phyloP scores from a whole-genome alignment of 2,888 invertebrate genomes.

The Silvanus unidentatus region DNA sequence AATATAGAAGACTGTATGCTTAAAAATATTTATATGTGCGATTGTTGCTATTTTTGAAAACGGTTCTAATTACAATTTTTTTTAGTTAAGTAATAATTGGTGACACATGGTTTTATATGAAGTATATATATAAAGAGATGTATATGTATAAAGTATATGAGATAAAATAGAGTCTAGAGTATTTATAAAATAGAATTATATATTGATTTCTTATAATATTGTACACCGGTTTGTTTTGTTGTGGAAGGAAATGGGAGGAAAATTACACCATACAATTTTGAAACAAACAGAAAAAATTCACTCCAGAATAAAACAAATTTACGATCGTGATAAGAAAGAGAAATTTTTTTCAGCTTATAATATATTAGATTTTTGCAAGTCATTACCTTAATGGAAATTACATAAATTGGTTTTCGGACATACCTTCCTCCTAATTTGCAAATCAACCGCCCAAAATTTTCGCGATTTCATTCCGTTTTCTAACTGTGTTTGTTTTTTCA shows the following conservation, averaged over 20 bases:
- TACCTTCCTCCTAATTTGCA: no score
- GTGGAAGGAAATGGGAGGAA: constrained; percentile 13
- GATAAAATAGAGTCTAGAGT: constrained; percentile 41
- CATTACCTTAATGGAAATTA: constrained; percentile 29
- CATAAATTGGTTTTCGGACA: constrained; percentile 22
- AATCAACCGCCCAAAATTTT: no score
- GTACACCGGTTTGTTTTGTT: constrained; percentile 29
- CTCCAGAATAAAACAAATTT: constrained; percentile 22
- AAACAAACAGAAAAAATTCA: no score
- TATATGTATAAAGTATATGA: constrained; percentile 48
- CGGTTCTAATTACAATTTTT: constrained; percentile 9
- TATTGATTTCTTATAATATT: constrained; percentile 38
- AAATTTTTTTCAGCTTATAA: constrained; percentile 18
- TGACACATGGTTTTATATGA: constrained; percentile 48
- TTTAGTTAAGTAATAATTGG: constrained; percentile 44
- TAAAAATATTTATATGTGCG: constrained; percentile 17
- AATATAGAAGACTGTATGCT: constrained; percentile 44
- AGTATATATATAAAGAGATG: constrained; percentile 46
- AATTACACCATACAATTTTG: background rate
- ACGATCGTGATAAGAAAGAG: constrained; percentile 17
- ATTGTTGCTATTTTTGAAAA: no score
- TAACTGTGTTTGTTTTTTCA: background rate
- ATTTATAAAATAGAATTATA: constrained; percentile 46
- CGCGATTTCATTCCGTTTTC: background rate
- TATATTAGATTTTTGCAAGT: constrained; percentile 17